These are phyloP conservation scores for Haemorhous mexicanus DNA, from an alignment of 2,113 vertebrate species.

Conservation along the genomic window DNA sequence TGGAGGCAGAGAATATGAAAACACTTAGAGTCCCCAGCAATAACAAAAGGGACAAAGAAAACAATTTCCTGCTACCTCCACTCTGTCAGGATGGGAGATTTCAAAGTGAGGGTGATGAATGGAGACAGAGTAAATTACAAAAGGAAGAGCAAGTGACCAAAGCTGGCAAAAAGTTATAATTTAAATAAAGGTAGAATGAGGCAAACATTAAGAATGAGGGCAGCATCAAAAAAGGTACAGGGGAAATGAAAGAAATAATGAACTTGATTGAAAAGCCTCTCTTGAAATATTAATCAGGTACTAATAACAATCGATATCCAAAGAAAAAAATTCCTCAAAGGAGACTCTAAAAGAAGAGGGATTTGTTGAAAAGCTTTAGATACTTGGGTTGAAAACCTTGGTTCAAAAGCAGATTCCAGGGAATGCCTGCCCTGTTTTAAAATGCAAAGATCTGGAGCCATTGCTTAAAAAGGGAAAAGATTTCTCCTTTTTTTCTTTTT, in stretches of 20 bases:
- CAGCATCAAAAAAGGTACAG: not conserved
- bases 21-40: not conserved
- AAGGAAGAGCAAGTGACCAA: not conserved
- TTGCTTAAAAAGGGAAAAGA: not conserved
- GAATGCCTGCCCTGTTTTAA: not conserved
- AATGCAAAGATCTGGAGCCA: not conserved
- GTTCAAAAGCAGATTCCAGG: not conserved
- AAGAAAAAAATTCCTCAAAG: not conserved
- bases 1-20: not conserved
- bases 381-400: not conserved
- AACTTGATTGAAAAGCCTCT: not conserved
- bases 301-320: not conserved
- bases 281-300: not conserved
- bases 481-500: fast-evolving
- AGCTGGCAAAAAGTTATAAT: not conserved
- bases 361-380: not conserved
- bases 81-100: not conserved
- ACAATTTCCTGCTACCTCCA: slow-evolving; percentile 23
- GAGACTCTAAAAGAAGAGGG: not conserved
- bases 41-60: not conserved
- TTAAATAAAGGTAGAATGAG: not conserved
- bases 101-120: slow-evolving; percentile 17
- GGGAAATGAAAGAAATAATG: not conserved
- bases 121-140: not conserved
- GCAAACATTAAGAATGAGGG: not conserved